These are phyloP conservation scores for Lasius platythorax DNA, from an alignment of 2,888 invertebrate species.

Conservation along the genomic window DNA sequence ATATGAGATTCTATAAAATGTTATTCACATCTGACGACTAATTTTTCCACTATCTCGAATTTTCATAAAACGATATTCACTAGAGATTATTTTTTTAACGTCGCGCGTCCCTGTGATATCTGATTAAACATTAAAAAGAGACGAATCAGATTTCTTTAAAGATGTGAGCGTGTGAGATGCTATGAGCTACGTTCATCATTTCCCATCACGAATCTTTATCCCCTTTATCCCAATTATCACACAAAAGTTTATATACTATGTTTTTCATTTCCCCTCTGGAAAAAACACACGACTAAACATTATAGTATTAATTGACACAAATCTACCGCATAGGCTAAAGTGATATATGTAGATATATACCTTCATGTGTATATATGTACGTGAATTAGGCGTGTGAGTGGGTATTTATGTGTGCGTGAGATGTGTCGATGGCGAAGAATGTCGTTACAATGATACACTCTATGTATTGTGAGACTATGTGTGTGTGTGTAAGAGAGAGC, in stretches of 20 bases:
- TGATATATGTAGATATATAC: slow-evolving; percentile 65
- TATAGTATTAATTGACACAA: slow-evolving; percentile 80
- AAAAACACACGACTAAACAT: slow-evolving; percentile 72
- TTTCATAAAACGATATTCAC: neutral
- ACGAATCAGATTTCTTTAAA: neutral
- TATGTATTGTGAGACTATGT: slow-evolving; percentile 24
- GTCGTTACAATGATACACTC: slow-evolving; percentile 22
- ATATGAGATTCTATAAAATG: neutral
- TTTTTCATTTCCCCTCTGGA: slow-evolving; percentile 44
- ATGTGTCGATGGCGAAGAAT: slow-evolving; percentile 32
- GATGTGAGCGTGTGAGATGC: slow-evolving; percentile 62
- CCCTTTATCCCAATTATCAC: slow-evolving; percentile 66
- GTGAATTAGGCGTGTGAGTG: slow-evolving; percentile 24
- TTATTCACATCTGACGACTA: slow-evolving; percentile 21
- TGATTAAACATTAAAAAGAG: neutral
- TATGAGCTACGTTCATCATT: slow-evolving; percentile 37
- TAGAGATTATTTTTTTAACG: neutral
- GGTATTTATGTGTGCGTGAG: neutral
- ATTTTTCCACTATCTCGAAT: neutral
- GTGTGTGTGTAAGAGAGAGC: slow-evolving; percentile 44
- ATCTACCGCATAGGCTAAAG: slow-evolving; percentile 77
- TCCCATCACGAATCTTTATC: slow-evolving; percentile 20
- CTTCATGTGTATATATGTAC: slow-evolving; percentile 34
- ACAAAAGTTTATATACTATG: slow-evolving; percentile 71
- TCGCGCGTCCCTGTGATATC: neutral